Evolutionary conservation across 2,113 vertebrate genomes (phyloP).

Genomic region (Megaceryle maxima): DNA sequence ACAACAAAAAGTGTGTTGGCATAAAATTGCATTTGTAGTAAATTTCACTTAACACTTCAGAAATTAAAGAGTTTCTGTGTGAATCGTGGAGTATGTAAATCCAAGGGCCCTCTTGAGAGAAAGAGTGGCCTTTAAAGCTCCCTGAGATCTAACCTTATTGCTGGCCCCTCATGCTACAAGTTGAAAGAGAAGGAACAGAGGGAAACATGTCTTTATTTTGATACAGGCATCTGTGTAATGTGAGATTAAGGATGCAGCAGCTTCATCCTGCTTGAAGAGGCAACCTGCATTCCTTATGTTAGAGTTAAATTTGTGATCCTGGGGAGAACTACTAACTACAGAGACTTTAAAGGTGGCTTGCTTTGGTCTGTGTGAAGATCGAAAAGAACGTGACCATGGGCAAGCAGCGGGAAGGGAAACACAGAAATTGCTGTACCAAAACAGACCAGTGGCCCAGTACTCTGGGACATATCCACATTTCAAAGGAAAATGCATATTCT

Average conservation of each 20-base stretch:
- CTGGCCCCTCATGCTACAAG: not conserved
- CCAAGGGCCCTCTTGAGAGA: not conserved
- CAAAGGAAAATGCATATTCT: not conserved
- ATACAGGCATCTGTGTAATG: not conserved
- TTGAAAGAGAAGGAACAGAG: not conserved
- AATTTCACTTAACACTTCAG: constrained; percentile 52
- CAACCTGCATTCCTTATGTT: not conserved
- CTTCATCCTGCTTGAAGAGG: not conserved
- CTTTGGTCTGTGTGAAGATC: not conserved
- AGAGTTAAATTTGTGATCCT: constrained; percentile 12
- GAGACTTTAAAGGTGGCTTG: not conserved
- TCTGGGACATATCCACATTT: not conserved
- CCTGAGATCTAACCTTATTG: not conserved
- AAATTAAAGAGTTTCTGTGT: constrained; percentile 45
- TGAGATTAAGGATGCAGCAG: constrained; percentile 8
- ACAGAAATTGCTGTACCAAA: not conserved
- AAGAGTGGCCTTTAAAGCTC: not conserved
- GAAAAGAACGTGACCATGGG: not conserved
- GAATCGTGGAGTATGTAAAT: constrained; percentile 33
- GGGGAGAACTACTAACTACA: not conserved
- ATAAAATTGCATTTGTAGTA: constrained; percentile 63
- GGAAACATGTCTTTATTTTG: not conserved
- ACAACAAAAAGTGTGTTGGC: constrained; percentile 46
- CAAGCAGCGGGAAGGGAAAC: constrained; percentile 12
- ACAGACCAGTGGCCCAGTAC: not conserved